Conservation (phyloP, 2,888 invertebrate species). For the Rapana venosa region DNA sequence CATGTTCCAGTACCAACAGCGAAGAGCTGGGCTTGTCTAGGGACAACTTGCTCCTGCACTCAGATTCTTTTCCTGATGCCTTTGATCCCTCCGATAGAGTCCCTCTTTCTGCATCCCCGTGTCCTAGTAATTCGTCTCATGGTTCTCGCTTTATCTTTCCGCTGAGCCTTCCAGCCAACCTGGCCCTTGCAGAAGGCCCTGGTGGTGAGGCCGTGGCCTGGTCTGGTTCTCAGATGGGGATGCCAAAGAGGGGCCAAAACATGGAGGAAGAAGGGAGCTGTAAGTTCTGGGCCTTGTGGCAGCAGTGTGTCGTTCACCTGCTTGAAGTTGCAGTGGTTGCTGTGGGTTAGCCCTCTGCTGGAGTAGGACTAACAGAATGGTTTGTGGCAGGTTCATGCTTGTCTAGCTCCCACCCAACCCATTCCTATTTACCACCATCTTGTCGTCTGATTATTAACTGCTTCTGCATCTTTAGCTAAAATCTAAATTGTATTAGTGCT, state of each 20-base stretch:
- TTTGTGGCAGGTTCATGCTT: background rate
- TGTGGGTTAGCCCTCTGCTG: background rate
- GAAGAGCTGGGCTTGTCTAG: constrained; percentile 59
- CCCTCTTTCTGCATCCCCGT: constrained; percentile 69
- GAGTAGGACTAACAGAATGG: background rate
- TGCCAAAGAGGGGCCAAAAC: constrained; percentile 64
- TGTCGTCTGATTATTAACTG: background rate
- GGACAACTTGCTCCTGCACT: constrained; percentile 57
- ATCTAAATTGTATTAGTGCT: no score
- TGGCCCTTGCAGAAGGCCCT: background rate
- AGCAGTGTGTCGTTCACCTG: background rate
- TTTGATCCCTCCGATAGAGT: constrained; percentile 54
- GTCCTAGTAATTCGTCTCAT: constrained; percentile 72
- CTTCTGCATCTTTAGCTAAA: no score
- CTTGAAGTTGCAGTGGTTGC: background rate
- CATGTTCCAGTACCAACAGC: constrained; percentile 84
- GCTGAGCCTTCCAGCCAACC: constrained; percentile 61
- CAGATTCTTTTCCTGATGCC: constrained; percentile 70
- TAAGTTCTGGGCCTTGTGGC: constrained; percentile 56
- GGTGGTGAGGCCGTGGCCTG: constrained; percentile 62
- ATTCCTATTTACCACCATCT: background rate
- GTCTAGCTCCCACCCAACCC: background rate
- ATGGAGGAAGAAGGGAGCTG: constrained; percentile 70
- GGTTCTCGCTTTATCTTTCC: constrained; percentile 74
- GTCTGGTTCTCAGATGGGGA: constrained; percentile 67